A percentile compares a stretch with the other conserved stretches of the same genome.
phyloP scores from a whole-genome alignment of 2,888 invertebrate species.

The Acronicta psi region DNA sequence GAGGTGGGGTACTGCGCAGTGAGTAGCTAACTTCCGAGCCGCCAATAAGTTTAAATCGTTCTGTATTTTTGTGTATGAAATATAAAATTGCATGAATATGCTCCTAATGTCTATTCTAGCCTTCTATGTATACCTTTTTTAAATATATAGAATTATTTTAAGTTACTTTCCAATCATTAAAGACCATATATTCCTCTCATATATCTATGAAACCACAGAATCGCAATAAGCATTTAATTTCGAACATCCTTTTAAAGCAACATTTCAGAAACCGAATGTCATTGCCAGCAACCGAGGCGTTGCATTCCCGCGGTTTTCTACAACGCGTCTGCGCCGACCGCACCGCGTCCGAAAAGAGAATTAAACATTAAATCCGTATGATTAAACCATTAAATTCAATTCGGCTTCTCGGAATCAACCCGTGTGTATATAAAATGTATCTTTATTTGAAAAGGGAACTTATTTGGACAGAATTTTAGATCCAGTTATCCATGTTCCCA shows the following conservation, averaged over 20 bases:
- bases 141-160: too few species aligned
- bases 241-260: conserved; percentile 29
- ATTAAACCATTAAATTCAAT: conserved; percentile 30
- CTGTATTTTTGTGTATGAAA: too few species aligned
- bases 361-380: conserved; percentile 43
- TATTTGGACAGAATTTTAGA: conserved; percentile 18
- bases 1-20: too few species aligned
- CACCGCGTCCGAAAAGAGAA: conserved; percentile 48
- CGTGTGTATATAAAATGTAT: conserved; percentile 18
- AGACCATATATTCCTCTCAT: neutral
- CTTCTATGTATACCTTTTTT: too few species aligned
- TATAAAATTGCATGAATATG: too few species aligned
- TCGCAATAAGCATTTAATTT: conserved; percentile 18
- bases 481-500: conserved; percentile 20
- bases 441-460: conserved; percentile 10
- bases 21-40: too few species aligned
- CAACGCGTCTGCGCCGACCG: conserved; percentile 49
- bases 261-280: conserved; percentile 51
- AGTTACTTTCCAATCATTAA: neutral
- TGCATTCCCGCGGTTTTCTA: conserved; percentile 54
- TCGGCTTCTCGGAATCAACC: conserved; percentile 19
- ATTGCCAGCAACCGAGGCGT: conserved; percentile 49
- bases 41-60: too few species aligned
- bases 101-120: too few species aligned
- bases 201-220: neutral